Evolutionary conservation across 2,113 vertebrate genomes (phyloP), one percentile per base, ranked within the genome.

Genomic region (Geococcyx californianus): DNA sequence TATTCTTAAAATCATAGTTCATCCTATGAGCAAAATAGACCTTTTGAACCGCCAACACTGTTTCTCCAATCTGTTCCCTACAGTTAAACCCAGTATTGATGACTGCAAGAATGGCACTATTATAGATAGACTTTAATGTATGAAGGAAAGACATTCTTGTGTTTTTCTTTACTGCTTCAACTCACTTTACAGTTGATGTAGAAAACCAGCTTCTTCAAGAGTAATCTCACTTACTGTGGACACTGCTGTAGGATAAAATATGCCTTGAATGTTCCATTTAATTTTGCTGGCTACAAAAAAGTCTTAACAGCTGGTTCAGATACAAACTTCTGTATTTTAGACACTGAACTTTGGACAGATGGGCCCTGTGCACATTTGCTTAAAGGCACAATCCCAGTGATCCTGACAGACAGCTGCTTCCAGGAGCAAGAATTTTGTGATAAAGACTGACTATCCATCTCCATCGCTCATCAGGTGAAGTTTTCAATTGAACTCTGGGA

Each of bases 101-200:
- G 5, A 8, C 17, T 49, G 17, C 1, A 0, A 47, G 36, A 76
- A 3, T 2, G 3, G 52, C 36, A 16, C 5, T 42, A 26, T 34
- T 60, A 28, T 3, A 54, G 55, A 6, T 33, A 54, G n/a, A 54
- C 9, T 10, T 75, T 47, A 18, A 45, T 68, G 10, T 52, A 2
- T 31, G 29, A 80, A 76, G 16, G 23, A 59, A 64, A 62, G 28
- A 4, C 31, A 14, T 58, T 73, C 36, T 85, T 5, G 1, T 18
- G 29, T 21, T 72, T 42, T 63, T 47, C 55, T 11, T 28, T 54
- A 52, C 12, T 44, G 23, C 31, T 17, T 64, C 24, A 29, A 55
- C 3, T 70, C 24, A 11, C 34, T 74, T 47, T 54, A 49, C 3
- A 38, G 14, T 21, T 49, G 11, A 31, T 44, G 7, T n/a, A 38